Conservation (phyloP, 2,888 invertebrate species). For the Caenorhabditis sp. region DNA sequence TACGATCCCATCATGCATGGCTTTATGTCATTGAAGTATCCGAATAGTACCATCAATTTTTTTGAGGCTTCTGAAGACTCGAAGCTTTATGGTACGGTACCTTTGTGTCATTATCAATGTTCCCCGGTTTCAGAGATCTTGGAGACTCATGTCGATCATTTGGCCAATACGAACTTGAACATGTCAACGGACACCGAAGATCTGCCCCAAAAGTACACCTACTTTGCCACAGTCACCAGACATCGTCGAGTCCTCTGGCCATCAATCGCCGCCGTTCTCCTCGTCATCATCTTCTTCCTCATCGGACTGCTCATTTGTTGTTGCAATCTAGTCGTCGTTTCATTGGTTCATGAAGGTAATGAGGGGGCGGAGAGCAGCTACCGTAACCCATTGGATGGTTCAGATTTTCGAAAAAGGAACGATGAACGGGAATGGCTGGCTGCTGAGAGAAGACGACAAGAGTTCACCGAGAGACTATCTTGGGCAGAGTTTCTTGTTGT, state of each 20-base stretch:
- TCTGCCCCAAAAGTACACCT: slow-evolving; percentile 14
- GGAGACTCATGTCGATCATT: not conserved
- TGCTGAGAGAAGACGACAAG: slow-evolving; percentile 13
- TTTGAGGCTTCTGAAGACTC: no score
- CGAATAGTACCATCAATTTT: no score
- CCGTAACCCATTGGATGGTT: slow-evolving; percentile 20
- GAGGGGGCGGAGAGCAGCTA: slow-evolving; percentile 1
- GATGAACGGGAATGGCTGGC: slow-evolving; percentile 55
- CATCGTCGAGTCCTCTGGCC: not conserved
- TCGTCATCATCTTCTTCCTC: slow-evolving; percentile 36
- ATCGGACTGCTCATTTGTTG: slow-evolving; percentile 37
- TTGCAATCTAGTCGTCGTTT: slow-evolving; percentile 23
- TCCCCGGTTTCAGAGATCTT: not conserved
- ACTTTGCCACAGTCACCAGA: slow-evolving; percentile 3
- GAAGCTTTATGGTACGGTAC: no score
- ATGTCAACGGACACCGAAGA: not conserved
- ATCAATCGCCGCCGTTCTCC: slow-evolving; percentile 29
- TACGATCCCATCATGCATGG: no score
- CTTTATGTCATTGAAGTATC: no score
- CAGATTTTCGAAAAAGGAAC: slow-evolving; percentile 49
- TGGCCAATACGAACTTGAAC: not conserved
- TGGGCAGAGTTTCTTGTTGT: no score
- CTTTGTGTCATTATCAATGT: no score
- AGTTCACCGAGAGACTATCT: not conserved
- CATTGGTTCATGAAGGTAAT: slow-evolving; percentile 56